Evolutionary conservation across 2,113 vertebrate genomes (phyloP).

Genomic region (Pollachius pollachius): DNA sequence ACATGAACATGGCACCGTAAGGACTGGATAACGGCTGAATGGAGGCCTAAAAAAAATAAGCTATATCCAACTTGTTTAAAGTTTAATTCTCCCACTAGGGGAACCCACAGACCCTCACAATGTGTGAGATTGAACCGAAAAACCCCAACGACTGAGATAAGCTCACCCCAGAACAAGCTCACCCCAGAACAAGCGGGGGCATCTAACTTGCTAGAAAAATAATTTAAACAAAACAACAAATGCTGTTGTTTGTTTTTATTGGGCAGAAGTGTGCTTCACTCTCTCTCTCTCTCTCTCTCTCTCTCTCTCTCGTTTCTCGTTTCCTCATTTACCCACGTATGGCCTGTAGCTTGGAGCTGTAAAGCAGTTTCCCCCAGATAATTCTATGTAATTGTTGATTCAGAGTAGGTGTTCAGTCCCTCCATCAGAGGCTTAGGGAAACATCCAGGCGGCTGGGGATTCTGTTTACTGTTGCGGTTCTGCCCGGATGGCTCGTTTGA

Average conservation of each 20-base stretch:
- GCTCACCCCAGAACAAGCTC: background rate
- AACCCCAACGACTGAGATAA: background rate
- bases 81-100: constrained; percentile 47
- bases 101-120: constrained; percentile 28
- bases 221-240: background rate
- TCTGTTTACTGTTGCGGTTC: constrained; percentile 20
- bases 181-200: background rate
- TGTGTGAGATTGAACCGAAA: constrained; percentile 20
- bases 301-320: background rate
- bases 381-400: constrained; percentile 8
- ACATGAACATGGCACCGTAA: constrained; percentile 49
- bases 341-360: background rate
- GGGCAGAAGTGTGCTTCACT: no score
- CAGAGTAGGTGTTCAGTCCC: constrained; percentile 1
- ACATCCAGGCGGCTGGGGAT: constrained; percentile 19
- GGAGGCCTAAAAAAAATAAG: constrained; percentile 53
- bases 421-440: constrained; percentile 31
- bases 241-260: no score
- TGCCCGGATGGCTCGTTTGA: constrained; percentile 6
- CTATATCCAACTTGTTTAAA: constrained; percentile 55
- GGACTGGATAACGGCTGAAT: constrained; percentile 35
- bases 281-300: no score
- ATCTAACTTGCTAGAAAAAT: constrained; percentile 16
- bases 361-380: background rate
- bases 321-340: background rate